Evolutionary conservation across 2,888 invertebrate genomes (phyloP), one percentile per base, ranked within the genome.

Genomic region (Aleiodes testaceus): DNA sequence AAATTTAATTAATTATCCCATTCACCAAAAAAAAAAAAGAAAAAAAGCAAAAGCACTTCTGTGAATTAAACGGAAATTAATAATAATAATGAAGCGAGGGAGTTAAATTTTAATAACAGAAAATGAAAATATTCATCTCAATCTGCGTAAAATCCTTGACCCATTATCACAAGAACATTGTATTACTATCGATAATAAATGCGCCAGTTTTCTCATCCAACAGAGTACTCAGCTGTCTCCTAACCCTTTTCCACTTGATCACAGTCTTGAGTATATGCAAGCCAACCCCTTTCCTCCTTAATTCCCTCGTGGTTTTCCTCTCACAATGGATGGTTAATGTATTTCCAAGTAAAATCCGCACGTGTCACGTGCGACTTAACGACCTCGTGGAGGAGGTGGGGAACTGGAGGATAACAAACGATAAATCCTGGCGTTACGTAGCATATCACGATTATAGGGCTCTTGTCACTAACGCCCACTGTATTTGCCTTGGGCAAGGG

Each of bases 141-240:
- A 70, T 68, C 65, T 52, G 36, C 55, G 20, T 67, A 22, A 47
- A 67, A 73, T 73, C 68, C 68, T 73, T 73, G 70, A 73, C 73
- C 73, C 70, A 67, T 64, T 68, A 64, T 70, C 68, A 26, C 42
- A 16, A 22, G 55, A 67, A 68, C 64, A 73, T n/a, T 70, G 70
- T 68, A 70, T 73, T 65, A 66, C 52, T 49, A 16, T 47, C 65
- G 67, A 73, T 61, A 68, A 61, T 64, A 65, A 64, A 42, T 66
- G 65, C 42, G 36, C 67, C 44, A 65, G 64, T 64, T 67, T 68
- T 44, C 44, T 42, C 61, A 14, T 50, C 12, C 36, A 4, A 16
- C 26, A 30, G 44, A 45, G 70, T 44, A 49, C 50, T 14, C 53
- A 3, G 30, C 11, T 53, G 59, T 30, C 36, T 16, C 45, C 18